phyloP scores from a whole-genome alignment of 2,888 invertebrate species.

The Eupithecia subfuscata region DNA sequence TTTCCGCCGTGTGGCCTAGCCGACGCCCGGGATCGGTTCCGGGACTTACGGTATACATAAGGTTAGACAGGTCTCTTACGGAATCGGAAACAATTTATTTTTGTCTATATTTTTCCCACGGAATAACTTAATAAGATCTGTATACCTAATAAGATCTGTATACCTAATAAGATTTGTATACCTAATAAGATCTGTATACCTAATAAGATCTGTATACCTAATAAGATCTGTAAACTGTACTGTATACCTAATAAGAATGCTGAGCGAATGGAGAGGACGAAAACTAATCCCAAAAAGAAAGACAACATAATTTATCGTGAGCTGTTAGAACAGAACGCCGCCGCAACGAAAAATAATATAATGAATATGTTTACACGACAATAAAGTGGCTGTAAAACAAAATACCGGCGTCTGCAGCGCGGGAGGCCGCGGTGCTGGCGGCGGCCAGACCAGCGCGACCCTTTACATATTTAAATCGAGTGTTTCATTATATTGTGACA shows the following conservation, averaged over 20 bases:
- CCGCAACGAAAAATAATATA: background rate
- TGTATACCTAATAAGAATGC: background rate
- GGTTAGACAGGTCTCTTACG: background rate
- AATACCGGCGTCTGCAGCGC: background rate
- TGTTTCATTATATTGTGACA: background rate
- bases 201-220: background rate
- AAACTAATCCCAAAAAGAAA: background rate
- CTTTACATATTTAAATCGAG: no score
- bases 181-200: background rate
- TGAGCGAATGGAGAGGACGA: background rate
- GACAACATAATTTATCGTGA: conserved; percentile 5
- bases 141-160: background rate
- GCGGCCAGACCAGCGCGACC: no score
- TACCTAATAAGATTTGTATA: background rate
- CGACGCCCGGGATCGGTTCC: no score
- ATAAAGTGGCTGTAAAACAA: background rate
- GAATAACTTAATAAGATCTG: background rate
- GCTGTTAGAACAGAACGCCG: background rate
- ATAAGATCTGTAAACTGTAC: no score
- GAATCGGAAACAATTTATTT: background rate
- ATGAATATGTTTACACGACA: background rate
- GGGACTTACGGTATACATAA: background rate
- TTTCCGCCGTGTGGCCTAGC: no score
- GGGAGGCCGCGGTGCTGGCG: no score
- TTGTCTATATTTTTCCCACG: background rate